Percentiles rank a stretch among this genome's conserved stretches.
These are phyloP conservation scores for Bombus superbus DNA, from an alignment of 1,140 invertebrate species.

Conservation along the genomic window DNA sequence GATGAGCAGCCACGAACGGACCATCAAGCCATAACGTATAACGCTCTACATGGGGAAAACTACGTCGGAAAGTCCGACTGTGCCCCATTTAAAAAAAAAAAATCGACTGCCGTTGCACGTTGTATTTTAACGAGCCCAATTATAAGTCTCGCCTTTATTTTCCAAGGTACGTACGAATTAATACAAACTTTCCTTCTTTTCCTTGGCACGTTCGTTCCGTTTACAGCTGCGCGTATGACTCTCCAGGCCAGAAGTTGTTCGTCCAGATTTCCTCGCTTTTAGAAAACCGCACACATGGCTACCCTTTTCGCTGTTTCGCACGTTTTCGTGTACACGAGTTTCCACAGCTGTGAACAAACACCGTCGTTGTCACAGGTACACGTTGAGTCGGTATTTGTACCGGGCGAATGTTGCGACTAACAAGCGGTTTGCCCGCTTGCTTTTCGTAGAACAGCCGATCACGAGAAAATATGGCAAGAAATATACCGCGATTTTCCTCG, in stretches of 20 bases:
- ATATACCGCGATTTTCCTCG: too few relatives aligned
- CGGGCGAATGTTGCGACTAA: too few relatives aligned
- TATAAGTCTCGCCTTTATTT: slow-evolving; percentile 23
- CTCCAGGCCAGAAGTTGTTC: slow-evolving; percentile 1
- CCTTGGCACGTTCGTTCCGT: background rate
- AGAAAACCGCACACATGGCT: background rate
- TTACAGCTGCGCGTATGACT: background rate
- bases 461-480: too few relatives aligned
- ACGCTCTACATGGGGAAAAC: background rate
- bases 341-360: too few relatives aligned
- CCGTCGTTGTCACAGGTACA: too few relatives aligned
- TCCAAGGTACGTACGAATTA: slow-evolving; percentile 28
- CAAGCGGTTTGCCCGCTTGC: too few relatives aligned
- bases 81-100: background rate
- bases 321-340: too few relatives aligned
- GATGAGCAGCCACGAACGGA: background rate
- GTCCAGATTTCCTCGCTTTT: background rate
- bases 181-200: slow-evolving; percentile 22
- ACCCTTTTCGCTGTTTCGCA: background rate
- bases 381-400: too few relatives aligned
- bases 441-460: too few relatives aligned
- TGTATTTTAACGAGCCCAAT: slow-evolving; percentile 27
- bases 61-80: too few relatives aligned
- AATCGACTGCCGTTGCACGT: background rate
- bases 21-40: background rate